phyloP scores from a whole-genome alignment of 1,140 invertebrate genomes.

The Solenopsis fugax region DNA sequence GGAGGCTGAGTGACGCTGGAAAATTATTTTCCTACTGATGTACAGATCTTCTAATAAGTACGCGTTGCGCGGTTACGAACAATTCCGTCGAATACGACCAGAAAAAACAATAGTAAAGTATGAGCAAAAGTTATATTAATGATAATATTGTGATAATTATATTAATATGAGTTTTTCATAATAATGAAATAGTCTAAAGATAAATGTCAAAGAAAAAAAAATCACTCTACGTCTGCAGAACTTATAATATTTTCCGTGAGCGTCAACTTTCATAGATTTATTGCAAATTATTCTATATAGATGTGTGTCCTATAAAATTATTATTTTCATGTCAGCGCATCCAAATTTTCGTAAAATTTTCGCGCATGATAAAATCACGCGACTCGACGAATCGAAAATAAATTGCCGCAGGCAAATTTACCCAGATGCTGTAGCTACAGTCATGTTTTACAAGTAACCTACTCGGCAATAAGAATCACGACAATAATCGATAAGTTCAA shows the following conservation, averaged over 20 bases:
- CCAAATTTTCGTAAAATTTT: slow-evolving; percentile 7
- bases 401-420: slow-evolving; percentile 41
- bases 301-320: background rate
- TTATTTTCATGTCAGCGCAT: background rate
- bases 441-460: slow-evolving; percentile 5
- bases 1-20: background rate
- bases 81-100: background rate
- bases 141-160: background rate
- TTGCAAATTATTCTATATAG: background rate
- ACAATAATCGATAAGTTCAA: slow-evolving; percentile 40
- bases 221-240: background rate
- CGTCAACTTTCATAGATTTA: background rate
- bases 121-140: background rate
- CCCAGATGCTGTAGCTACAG: background rate
- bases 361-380: slow-evolving; percentile 3
- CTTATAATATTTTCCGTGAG: background rate
- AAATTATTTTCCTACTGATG: slow-evolving; percentile 18
- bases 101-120: background rate
- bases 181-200: background rate
- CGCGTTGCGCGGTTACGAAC: background rate
- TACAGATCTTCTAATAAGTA: background rate
- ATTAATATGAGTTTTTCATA: background rate
- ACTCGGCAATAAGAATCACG: slow-evolving; percentile 34
- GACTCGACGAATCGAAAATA: background rate
- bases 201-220: background rate